These are phyloP conservation scores for Bursaphelenchus okinawaensis DNA, from an alignment of 2,888 invertebrate species.

Conservation along the genomic window DNA sequence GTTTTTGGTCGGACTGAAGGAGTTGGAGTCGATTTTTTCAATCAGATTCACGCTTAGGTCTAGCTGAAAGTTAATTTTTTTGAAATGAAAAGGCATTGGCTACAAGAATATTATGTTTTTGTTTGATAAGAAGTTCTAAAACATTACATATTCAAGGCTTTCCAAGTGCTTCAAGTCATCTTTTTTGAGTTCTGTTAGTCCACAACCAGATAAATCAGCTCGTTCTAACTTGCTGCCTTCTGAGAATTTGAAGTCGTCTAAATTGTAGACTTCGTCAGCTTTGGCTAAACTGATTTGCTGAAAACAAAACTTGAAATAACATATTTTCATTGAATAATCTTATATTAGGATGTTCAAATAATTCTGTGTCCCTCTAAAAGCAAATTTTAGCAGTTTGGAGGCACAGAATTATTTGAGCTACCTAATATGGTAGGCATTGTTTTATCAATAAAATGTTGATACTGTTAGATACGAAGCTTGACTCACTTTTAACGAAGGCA, in stretches of 20 bases:
- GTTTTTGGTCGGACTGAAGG: slow-evolving; percentile 77
- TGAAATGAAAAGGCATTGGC: neutral
- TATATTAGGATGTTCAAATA: no score
- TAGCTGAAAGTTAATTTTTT: slow-evolving; percentile 62
- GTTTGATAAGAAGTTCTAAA: no score
- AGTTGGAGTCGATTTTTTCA: slow-evolving; percentile 70
- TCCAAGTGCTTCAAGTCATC: slow-evolving; percentile 80
- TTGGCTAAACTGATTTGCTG: neutral
- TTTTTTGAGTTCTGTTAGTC: slow-evolving; percentile 63
- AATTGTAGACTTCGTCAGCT: slow-evolving; percentile 28
- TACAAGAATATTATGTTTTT: no score
- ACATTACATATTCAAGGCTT: slow-evolving; percentile 64
- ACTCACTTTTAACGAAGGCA: slow-evolving; percentile 77
- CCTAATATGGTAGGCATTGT: no score
- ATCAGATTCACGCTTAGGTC: slow-evolving; percentile 79
- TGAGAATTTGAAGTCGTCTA: slow-evolving; percentile 30
- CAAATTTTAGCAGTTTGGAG: no score
- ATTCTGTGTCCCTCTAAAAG: no score
- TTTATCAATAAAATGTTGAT: neutral
- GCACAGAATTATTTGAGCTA: no score
- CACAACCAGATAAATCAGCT: slow-evolving; percentile 60
- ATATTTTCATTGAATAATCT: neutral
- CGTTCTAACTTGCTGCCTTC: slow-evolving; percentile 59
- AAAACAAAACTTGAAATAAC: neutral
- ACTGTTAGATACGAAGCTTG: slow-evolving; percentile 62